These are phyloP conservation scores for Xiphophorus couchianus DNA, from an alignment of 2,113 vertebrate genomes.

Conservation along the genomic window DNA sequence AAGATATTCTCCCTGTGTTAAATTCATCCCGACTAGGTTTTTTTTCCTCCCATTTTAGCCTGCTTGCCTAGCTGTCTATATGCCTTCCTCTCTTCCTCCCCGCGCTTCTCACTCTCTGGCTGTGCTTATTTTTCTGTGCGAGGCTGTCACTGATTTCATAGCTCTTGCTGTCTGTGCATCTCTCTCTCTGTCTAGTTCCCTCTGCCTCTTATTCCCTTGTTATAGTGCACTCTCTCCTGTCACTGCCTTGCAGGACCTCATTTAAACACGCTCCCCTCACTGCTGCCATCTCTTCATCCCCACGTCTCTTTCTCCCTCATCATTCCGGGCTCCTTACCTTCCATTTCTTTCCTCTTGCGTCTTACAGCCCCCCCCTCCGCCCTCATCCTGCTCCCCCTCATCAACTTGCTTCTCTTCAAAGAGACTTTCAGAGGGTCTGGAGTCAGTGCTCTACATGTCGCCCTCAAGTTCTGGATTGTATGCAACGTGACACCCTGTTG, in stretches of 20 bases:
- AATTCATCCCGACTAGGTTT: constrained; percentile 5
- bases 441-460: constrained; percentile 58
- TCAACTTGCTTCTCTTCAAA: constrained; percentile 59
- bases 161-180: constrained; percentile 40
- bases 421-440: constrained; percentile 44
- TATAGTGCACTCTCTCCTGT: constrained; percentile 51
- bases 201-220: constrained; percentile 48
- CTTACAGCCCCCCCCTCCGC: constrained; percentile 31
- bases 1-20: not conserved
- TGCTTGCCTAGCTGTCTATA: constrained; percentile 12
- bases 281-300: constrained; percentile 24
- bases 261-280: constrained; percentile 49
- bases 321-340: constrained; percentile 43
- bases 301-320: constrained; percentile 12
- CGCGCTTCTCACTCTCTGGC: constrained; percentile 36
- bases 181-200: constrained; percentile 33
- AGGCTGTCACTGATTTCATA: constrained; percentile 49
- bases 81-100: constrained; percentile 24
- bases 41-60: constrained; percentile 3
- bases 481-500: constrained; percentile 57
- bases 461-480: constrained; percentile 63
- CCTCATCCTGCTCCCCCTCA: constrained; percentile 30
- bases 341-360: constrained; percentile 51
- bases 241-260: constrained; percentile 57
- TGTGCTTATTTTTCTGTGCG: constrained; percentile 52